Evolutionary conservation across 2,113 vertebrate species (phyloP).

Genomic region (Mastomys coucha): DNA sequence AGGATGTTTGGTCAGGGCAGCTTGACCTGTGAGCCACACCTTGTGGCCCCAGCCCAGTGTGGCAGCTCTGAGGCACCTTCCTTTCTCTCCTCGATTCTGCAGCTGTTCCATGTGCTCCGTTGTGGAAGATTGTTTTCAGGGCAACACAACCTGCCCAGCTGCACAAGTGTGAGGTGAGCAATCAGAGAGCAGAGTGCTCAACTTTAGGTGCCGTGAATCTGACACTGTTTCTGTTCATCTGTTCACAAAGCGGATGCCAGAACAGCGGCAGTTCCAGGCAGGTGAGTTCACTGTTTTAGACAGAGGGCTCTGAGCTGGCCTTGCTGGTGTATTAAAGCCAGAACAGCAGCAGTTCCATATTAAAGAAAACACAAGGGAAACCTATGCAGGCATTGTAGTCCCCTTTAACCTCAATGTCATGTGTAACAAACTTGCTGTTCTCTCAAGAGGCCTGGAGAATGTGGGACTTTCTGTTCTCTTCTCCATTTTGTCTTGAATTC

Average conservation of each 20-base stretch:
- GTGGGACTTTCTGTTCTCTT: neutral
- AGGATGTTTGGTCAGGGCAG: neutral
- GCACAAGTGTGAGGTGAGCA: neutral
- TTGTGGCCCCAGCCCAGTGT: neutral
- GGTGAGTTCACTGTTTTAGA: neutral
- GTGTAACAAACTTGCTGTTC: neutral
- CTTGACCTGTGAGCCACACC: neutral
- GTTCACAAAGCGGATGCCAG: neutral
- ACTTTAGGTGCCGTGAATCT: neutral
- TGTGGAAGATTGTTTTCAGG: neutral
- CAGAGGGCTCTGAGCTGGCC: neutral
- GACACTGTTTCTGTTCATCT: neutral
- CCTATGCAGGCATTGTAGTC: neutral
- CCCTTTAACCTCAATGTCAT: neutral
- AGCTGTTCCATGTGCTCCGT: neutral
- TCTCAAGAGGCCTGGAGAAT: neutral
- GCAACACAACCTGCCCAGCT: neutral
- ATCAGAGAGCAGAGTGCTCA: neutral
- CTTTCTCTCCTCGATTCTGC: neutral
- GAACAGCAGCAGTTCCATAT: neutral
- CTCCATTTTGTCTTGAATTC: neutral
- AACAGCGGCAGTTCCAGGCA: neutral
- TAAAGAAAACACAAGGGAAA: neutral
- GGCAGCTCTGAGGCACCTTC: neutral
- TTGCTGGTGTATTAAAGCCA: neutral